Evolutionary conservation across 2,797 vertebrate genomes (phyloP), one percentile per base, ranked within the genome.

Genomic region (Sus cebifrons): DNA sequence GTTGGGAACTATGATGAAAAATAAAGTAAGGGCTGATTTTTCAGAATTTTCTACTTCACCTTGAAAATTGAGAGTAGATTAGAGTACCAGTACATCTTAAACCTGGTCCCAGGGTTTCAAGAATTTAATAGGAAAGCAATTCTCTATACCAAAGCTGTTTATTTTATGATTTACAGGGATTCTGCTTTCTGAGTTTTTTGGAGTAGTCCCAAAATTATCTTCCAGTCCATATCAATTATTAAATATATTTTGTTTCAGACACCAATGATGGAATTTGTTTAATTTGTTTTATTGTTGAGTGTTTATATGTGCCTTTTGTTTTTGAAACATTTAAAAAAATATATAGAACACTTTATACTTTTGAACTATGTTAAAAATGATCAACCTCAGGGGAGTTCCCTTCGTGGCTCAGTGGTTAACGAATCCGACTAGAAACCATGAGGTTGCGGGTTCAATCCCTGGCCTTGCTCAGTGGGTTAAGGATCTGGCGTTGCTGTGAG

Each of bases 321-420:
- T 90, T 17, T n/a, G 89, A 6, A 75, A 82, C 23, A 58, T 32
- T 70, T 49, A 49, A 84, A 49, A 95, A 96, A 82, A 83, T 86
- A 7, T 23, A 60, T 13, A 62, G 32, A 86, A 17, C 52, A 62
- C 14, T 92, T 70, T 86, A 86, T 29, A 91, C 44, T 62, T 93
- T 86, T 71, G 21, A 73, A 64, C 12, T 71, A 89, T 62, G 49
- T 75, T 85, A 60, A 79, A 82, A 64, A 52, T 65, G 91, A 71
- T 60, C 36, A 87, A 32, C 23, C 49, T 65, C 54, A 86, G 65
- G 36, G 36, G 36, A 36, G 36, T 36, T 36, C 36, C 36, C 36
- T 36, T 36, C 36, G 36, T 36, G 36, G 36, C 36, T 36, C 36
- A 36, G 36, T 36, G 36, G 36, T 36, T 36, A 36, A 36, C 36